Conservation (phyloP, 2,113 vertebrate species). For the Ailuropoda melanoleuca region DNA sequence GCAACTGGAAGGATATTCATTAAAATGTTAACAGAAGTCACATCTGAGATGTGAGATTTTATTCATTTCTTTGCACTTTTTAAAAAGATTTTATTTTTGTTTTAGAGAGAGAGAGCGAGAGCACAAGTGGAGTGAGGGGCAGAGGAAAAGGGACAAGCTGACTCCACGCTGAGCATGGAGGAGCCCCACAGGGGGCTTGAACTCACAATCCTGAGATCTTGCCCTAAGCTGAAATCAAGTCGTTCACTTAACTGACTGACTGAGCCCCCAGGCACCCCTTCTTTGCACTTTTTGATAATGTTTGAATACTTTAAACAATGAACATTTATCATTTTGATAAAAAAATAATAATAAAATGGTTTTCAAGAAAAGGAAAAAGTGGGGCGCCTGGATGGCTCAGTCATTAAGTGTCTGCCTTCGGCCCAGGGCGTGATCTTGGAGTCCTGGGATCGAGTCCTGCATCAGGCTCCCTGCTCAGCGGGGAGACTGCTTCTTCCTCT, state of each 20-base stretch:
- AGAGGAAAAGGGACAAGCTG: background rate
- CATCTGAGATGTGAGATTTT: background rate
- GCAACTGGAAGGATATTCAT: background rate
- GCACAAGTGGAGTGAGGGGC: background rate
- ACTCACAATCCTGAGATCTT: background rate
- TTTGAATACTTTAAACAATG: background rate
- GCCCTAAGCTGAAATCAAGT: background rate
- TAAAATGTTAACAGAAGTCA: background rate
- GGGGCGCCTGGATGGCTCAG: too few relatives aligned
- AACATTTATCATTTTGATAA: background rate
- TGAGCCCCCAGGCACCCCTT: background rate
- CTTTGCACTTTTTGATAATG: background rate
- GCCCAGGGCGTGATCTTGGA: too few relatives aligned
- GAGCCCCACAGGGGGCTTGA: background rate
- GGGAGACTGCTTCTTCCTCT: too few relatives aligned
- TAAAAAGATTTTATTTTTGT: background rate
- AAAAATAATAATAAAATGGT: background rate
- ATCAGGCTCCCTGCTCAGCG: too few relatives aligned
- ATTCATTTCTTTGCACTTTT: background rate
- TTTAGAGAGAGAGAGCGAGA: background rate
- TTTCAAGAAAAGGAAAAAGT: background rate
- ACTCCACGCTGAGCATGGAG: background rate
- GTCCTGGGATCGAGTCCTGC: too few relatives aligned
- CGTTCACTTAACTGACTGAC: background rate
- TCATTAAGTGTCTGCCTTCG: background rate